Evolutionary conservation across 2,888 invertebrate genomes (phyloP).

Genomic region (Acanthosepion pharaonis): DNA sequence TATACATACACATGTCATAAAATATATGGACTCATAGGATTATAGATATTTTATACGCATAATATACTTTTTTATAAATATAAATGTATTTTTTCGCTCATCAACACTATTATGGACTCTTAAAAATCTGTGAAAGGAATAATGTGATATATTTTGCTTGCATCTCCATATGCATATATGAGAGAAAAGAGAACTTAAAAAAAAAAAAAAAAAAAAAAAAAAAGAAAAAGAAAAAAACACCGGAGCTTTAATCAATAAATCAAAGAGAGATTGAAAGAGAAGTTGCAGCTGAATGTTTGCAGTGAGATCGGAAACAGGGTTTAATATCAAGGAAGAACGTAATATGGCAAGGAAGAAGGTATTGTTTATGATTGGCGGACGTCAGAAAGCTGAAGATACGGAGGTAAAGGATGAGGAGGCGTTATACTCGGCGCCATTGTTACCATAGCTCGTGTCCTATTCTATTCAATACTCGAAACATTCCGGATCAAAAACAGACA

Average conservation of each 20-base stretch:
- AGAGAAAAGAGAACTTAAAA: neutral
- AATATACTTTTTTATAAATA: neutral
- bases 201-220: neutral
- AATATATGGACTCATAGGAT: neutral
- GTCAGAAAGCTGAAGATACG: neutral
- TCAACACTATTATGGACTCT: neutral
- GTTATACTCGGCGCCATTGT: neutral
- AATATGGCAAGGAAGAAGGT: too few species aligned
- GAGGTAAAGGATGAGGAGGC: neutral
- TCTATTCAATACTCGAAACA: neutral
- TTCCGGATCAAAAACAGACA: neutral
- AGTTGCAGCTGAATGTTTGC: too few species aligned
- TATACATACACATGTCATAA: neutral
- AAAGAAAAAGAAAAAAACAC: neutral
- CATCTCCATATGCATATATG: neutral
- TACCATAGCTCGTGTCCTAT: neutral
- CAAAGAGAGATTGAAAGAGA: neutral
- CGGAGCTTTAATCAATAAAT: neutral
- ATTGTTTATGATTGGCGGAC: slow-evolving; percentile 1
- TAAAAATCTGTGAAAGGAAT: neutral
- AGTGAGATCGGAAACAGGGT: neutral
- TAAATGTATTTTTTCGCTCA: neutral
- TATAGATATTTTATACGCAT: neutral
- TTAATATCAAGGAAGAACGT: slow-evolving; percentile 33
- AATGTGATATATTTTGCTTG: neutral